Conservation (phyloP, 1,140 invertebrate species). For the Drosophila kurseongensis region DNA sequence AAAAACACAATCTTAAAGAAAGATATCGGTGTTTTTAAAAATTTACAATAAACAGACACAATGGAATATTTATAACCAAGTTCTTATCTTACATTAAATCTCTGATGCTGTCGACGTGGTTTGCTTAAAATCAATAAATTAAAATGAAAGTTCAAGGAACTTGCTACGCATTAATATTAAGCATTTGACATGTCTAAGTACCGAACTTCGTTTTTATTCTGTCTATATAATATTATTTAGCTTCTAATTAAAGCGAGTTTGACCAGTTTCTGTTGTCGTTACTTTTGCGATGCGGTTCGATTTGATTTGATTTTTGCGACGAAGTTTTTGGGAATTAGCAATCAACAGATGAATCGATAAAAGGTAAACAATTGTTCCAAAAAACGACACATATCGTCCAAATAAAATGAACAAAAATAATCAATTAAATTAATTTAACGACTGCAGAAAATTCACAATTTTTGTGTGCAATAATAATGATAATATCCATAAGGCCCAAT, state of each 20-base stretch:
- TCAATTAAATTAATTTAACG: conserved; percentile 33
- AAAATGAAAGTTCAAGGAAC: conserved; percentile 41
- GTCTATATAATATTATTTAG: conserved; percentile 53
- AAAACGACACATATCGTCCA: conserved; percentile 11
- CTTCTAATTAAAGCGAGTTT: conserved; percentile 75
- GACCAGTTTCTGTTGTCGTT: conserved; percentile 42
- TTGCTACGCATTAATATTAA: conserved; percentile 46
- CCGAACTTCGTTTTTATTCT: conserved; percentile 35
- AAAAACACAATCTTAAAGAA: too few relatives aligned
- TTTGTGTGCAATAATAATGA: conserved; percentile 9
- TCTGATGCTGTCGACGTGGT: conserved; percentile 25
- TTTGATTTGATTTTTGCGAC: conserved; percentile 22
- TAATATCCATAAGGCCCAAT: too few relatives aligned
- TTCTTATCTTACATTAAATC: conserved; percentile 15
- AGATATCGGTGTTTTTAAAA: background rate
- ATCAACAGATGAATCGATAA: conserved; percentile 41
- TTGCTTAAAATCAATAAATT: conserved; percentile 32
- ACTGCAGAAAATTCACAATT: conserved; percentile 32
- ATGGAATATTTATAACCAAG: conserved; percentile 3
- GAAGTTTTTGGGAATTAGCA: conserved; percentile 29
- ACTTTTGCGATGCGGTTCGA: conserved; percentile 18
- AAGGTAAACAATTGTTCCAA: conserved; percentile 42
- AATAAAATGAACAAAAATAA: conserved; percentile 34
- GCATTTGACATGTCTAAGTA: conserved; percentile 41
- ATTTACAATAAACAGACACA: background rate